Evolutionary conservation across 2,797 vertebrate genomes (phyloP).

Genomic region (Okamejei kenojei): DNA sequence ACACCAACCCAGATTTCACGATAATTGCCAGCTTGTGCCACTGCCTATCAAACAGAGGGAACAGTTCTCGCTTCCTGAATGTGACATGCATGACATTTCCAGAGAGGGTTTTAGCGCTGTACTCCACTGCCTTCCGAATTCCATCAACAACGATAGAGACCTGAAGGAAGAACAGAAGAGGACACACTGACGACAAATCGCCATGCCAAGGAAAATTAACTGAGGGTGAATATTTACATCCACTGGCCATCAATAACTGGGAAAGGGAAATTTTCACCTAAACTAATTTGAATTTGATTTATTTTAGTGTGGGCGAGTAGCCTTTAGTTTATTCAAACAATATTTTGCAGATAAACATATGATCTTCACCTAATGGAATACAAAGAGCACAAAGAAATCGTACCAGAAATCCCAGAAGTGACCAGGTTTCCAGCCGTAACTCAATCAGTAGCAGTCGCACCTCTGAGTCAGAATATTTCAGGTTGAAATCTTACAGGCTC

Average conservation of each 20-base stretch:
- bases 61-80: constrained; percentile 84
- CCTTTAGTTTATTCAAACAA: background rate
- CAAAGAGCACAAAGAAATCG: too few relatives aligned
- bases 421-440: background rate
- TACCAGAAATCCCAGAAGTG: background rate
- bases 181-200: background rate
- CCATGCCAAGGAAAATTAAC: background rate
- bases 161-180: constrained; percentile 54
- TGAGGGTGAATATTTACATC: background rate
- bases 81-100: constrained; percentile 70
- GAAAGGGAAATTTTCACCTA: background rate
- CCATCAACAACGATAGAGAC: constrained; percentile 81
- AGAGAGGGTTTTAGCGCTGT: constrained; percentile 64
- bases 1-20: constrained; percentile 67
- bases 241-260: background rate
- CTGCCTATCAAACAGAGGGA: constrained; percentile 84
- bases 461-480: too few relatives aligned
- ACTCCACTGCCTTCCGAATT: constrained; percentile 76
- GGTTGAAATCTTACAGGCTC: too few relatives aligned
- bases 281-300: background rate
- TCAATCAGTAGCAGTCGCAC: too few relatives aligned
- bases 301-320: background rate
- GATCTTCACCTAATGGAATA: background rate
- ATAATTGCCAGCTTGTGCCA: constrained; percentile 90
- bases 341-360: background rate